Evolutionary conservation across 2,113 vertebrate genomes (phyloP).

Genomic region (Chloroceryle aenea): DNA sequence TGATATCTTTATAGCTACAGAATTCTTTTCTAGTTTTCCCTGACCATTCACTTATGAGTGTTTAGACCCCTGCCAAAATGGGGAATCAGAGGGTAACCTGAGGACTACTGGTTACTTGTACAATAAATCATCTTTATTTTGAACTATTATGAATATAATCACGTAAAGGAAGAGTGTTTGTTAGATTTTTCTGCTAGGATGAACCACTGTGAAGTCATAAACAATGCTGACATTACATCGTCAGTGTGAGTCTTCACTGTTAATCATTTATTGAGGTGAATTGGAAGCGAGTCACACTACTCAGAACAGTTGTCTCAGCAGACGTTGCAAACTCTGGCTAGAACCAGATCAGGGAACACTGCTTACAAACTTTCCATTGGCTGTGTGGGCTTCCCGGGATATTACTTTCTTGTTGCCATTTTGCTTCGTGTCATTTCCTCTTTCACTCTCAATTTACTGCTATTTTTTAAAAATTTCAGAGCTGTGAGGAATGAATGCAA

Average conservation of each 20-base stretch:
- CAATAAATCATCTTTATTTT: background rate
- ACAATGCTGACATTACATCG: background rate
- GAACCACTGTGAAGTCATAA: background rate
- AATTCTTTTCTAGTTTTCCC: background rate
- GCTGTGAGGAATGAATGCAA: background rate
- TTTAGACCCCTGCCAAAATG: background rate
- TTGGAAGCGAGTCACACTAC: background rate
- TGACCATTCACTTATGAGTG: background rate
- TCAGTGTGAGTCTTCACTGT: background rate
- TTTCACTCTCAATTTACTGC: slow-evolving; percentile 22
- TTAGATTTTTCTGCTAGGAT: background rate
- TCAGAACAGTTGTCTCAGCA: background rate
- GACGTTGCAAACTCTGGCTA: background rate
- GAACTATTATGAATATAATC: background rate
- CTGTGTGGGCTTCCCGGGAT: background rate
- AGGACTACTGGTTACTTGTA: background rate
- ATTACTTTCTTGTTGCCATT: slow-evolving; percentile 22
- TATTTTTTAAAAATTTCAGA: slow-evolving; percentile 6
- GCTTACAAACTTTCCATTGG: background rate
- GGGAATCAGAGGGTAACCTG: background rate
- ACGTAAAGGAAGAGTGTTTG: background rate
- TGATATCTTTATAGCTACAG: background rate
- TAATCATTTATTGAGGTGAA: background rate
- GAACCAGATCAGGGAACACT: background rate
- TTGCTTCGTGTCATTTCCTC: slow-evolving; percentile 13